Evolutionary conservation across 2,797 vertebrate species (phyloP).

Genomic region (Enteromius afrohamiltoni): DNA sequence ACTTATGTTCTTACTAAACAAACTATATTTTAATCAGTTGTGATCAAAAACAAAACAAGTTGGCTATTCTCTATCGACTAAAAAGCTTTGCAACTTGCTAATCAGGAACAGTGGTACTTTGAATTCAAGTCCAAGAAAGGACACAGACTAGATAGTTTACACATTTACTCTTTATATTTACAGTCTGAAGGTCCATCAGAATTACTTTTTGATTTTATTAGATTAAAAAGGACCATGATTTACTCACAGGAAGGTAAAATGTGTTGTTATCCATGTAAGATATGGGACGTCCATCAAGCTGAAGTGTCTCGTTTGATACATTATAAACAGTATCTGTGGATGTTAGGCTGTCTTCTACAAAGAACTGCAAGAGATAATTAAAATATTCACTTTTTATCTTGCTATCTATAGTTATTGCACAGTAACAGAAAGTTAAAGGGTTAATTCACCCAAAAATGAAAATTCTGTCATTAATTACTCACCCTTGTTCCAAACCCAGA

Average conservation of each 20-base stretch:
- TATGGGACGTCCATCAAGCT: slow-evolving; percentile 74
- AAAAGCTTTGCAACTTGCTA: background rate
- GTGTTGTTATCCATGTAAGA: slow-evolving; percentile 82
- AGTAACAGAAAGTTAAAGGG: background rate
- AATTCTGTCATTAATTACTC: too few relatives aligned
- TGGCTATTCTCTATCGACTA: background rate
- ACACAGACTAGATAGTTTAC: background rate
- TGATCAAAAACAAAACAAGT: background rate
- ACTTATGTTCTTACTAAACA: background rate
- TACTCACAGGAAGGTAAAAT: slow-evolving; percentile 96
- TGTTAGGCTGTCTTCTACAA: slow-evolving; percentile 82
- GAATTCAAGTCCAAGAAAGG: background rate
- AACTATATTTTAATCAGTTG: background rate
- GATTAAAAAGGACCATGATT: background rate
- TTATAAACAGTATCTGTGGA: slow-evolving; percentile 78
- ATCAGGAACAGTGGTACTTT: too few relatives aligned
- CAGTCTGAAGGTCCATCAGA: background rate
- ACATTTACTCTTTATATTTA: background rate
- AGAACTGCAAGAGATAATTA: slow-evolving; percentile 81
- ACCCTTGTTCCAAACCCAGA: too few relatives aligned
- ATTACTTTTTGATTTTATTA: background rate
- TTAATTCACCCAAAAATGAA: too few relatives aligned
- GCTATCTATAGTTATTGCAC: background rate
- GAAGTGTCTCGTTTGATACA: slow-evolving; percentile 83
- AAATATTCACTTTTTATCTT: background rate